Percentiles rank a stretch among this genome's conserved stretches.
Conservation (phyloP, 2,888 invertebrate genomes). For the Adineta ricciae region DNA sequence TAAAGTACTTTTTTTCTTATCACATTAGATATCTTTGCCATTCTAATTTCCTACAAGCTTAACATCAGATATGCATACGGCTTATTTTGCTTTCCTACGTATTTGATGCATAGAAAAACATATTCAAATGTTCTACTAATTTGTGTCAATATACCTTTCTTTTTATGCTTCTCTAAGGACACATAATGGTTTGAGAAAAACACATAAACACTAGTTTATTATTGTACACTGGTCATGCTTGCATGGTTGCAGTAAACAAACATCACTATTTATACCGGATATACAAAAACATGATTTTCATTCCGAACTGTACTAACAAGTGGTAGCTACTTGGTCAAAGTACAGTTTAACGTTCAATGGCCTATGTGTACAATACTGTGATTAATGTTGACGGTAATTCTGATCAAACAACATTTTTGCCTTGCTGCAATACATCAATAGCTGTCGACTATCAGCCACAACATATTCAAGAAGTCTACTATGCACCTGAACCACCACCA, state of each 20-base stretch:
- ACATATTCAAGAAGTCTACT: slow-evolving; percentile 23
- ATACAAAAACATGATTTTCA: not conserved
- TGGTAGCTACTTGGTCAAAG: not conserved
- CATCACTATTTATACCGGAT: not conserved
- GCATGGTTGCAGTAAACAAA: not conserved
- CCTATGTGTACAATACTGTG: not conserved
- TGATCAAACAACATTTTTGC: not conserved
- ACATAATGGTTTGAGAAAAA: not conserved
- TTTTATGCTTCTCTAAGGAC: not conserved
- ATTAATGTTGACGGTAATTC: not conserved
- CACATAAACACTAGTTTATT: not conserved
- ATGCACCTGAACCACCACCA: slow-evolving; percentile 28
- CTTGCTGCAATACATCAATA: not conserved
- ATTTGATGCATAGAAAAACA: no score
- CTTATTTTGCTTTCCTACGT: no score
- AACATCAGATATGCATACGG: no score
- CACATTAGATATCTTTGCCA: no score
- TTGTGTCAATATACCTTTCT: no score
- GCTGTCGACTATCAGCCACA: not conserved
- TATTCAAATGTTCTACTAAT: no score
- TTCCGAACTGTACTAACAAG: not conserved
- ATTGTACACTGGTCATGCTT: not conserved
- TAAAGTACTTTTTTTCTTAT: no score
- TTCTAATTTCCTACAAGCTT: no score
- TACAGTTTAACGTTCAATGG: not conserved